Conservation (phyloP, 2,113 vertebrate species). For the Chinchilla lanigera region DNA sequence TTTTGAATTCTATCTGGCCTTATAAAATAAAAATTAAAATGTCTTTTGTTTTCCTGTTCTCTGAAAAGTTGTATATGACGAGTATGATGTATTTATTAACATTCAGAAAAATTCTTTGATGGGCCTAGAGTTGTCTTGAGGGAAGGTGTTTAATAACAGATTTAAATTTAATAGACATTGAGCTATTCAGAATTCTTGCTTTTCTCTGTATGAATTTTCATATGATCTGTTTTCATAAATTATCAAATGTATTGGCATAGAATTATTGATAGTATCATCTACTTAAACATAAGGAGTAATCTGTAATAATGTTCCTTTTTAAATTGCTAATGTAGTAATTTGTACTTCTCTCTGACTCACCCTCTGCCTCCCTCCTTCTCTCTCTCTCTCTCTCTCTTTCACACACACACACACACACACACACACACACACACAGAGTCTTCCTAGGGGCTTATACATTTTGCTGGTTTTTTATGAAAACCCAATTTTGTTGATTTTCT, state of each 20-base stretch:
- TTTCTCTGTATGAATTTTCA: conserved; percentile 17
- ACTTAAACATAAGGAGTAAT: not conserved
- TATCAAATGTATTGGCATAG: conserved; percentile 6
- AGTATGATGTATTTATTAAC: conserved; percentile 17
- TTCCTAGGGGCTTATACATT: not conserved
- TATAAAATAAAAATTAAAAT: conserved; percentile 39
- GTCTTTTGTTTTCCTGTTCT: not conserved
- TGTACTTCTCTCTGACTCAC: not conserved
- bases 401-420: not conserved
- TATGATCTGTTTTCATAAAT: conserved; percentile 44
- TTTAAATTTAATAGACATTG: conserved; percentile 15
- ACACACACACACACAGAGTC: not conserved
- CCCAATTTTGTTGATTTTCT: not conserved
- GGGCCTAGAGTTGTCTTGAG: not conserved
- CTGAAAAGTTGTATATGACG: not conserved
- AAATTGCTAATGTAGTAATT: conserved; percentile 26
- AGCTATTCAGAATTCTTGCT: conserved; percentile 36
- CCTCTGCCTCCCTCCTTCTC: no score
- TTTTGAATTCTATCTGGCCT: conserved; percentile 39
- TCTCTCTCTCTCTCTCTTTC: not conserved
- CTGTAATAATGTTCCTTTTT: not conserved
- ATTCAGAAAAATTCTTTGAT: conserved; percentile 8
- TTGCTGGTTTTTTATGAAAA: not conserved
- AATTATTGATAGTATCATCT: conserved; percentile 21
- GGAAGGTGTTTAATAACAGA: conserved; percentile 1